Evolutionary conservation across 2,888 invertebrate genomes (phyloP).

Genomic region (Leptogaster cylindrica): DNA sequence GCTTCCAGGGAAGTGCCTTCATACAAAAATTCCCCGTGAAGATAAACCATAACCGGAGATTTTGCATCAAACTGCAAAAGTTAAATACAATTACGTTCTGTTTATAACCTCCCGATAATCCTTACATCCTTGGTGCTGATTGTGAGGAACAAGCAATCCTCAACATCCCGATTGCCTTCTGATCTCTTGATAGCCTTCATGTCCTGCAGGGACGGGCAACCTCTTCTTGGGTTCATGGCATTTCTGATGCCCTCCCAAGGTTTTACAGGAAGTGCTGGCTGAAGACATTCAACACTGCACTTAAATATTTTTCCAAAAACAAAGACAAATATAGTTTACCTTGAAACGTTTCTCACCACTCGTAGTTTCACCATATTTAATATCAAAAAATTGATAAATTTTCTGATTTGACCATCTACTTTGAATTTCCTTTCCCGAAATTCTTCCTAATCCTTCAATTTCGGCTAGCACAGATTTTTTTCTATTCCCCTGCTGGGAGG

Average conservation of each 20-base stretch:
- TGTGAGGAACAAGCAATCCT: slow-evolving; percentile 57
- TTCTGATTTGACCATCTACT: slow-evolving; percentile 55
- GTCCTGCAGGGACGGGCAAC: slow-evolving; percentile 57
- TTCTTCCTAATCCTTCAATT: slow-evolving; percentile 53
- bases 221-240: slow-evolving; percentile 52
- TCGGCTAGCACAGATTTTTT: slow-evolving; percentile 31
- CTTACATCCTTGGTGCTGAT: slow-evolving; percentile 57
- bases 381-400: slow-evolving; percentile 57
- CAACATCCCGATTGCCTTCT: slow-evolving; percentile 53
- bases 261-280: slow-evolving; percentile 53
- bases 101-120: background rate
- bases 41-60: slow-evolving; percentile 62
- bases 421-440: slow-evolving; percentile 53
- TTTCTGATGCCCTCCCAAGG: slow-evolving; percentile 55
- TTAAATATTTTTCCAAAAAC: background rate
- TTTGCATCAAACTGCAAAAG: slow-evolving; percentile 51
- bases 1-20: slow-evolving; percentile 58
- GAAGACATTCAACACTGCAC: background rate
- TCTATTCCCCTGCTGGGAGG: background rate
- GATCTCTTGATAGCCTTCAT: slow-evolving; percentile 49
- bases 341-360: slow-evolving; percentile 54
- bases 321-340: slow-evolving; percentile 47
- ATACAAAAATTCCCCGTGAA: slow-evolving; percentile 62
- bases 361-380: slow-evolving; percentile 57
- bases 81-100: background rate